phyloP scores from a whole-genome alignment of 2,113 vertebrate species.

The Budorcas taxicolor region DNA sequence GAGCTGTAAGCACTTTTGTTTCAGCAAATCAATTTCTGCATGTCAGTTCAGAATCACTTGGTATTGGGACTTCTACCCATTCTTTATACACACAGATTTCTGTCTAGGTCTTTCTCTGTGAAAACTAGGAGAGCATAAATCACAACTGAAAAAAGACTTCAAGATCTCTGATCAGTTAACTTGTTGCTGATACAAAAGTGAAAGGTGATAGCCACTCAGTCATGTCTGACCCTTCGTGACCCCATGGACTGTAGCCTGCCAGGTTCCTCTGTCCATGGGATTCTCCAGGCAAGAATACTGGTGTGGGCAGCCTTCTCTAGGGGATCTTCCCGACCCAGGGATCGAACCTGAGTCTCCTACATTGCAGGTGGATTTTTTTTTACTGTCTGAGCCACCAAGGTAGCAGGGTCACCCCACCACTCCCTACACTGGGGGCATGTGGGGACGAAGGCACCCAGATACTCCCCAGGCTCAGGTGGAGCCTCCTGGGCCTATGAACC shows the following conservation, averaged over 20 bases:
- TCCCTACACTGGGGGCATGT: fast-evolving
- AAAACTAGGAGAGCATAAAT: background rate
- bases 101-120: background rate
- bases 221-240: background rate
- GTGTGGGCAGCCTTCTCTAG: background rate
- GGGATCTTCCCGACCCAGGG: background rate
- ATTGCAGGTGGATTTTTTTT: background rate
- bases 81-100: background rate
- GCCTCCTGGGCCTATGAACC: fast-evolving
- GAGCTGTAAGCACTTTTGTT: background rate
- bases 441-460: background rate
- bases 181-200: background rate
- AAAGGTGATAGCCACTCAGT: background rate
- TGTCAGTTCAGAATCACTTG: background rate
- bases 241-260: background rate
- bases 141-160: background rate
- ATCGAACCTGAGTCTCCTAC: background rate
- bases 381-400: background rate
- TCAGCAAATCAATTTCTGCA: background rate
- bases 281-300: background rate
- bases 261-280: background rate
- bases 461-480: fast-evolving
- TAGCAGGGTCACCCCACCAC: fast-evolving
- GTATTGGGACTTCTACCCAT: background rate
- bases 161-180: background rate